Conservation (phyloP, 2,888 invertebrate species). For the Corbicula japonica region DNA sequence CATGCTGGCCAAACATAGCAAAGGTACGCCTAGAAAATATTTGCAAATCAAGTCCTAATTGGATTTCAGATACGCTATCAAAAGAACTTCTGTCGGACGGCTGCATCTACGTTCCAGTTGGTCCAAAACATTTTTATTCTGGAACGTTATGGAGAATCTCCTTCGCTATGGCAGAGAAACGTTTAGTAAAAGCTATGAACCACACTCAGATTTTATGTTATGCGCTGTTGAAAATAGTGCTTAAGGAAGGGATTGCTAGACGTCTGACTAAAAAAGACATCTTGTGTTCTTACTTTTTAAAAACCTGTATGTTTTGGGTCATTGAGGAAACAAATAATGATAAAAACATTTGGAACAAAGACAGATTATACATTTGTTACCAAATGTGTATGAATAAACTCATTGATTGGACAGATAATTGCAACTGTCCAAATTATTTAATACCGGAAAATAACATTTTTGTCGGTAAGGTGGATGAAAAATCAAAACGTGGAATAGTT, state of each 20-base stretch:
- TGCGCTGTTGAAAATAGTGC: slow-evolving; percentile 23
- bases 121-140: slow-evolving; percentile 25
- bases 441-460: slow-evolving; percentile 33
- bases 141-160: slow-evolving; percentile 28
- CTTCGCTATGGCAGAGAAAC: slow-evolving; percentile 19
- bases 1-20: slow-evolving; percentile 3
- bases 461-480: slow-evolving; percentile 14
- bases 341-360: slow-evolving; percentile 1
- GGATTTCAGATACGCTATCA: slow-evolving; percentile 1
- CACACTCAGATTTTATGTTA: slow-evolving; percentile 26
- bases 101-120: slow-evolving; percentile 31
- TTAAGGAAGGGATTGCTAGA: slow-evolving; percentile 19
- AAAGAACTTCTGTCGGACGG: slow-evolving; percentile 9
- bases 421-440: slow-evolving; percentile 35
- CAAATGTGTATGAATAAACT: slow-evolving; percentile 11
- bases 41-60: not conserved
- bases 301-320: slow-evolving; percentile 30
- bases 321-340: slow-evolving; percentile 38
- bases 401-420: slow-evolving; percentile 9
- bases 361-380: slow-evolving; percentile 6
- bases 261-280: not conserved
- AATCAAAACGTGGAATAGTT: not conserved
- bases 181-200: slow-evolving; percentile 14
- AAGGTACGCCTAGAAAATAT: no score
- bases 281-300: slow-evolving; percentile 26